Conservation (phyloP, 2,113 vertebrate genomes). For the Heloderma charlesbogerti region DNA sequence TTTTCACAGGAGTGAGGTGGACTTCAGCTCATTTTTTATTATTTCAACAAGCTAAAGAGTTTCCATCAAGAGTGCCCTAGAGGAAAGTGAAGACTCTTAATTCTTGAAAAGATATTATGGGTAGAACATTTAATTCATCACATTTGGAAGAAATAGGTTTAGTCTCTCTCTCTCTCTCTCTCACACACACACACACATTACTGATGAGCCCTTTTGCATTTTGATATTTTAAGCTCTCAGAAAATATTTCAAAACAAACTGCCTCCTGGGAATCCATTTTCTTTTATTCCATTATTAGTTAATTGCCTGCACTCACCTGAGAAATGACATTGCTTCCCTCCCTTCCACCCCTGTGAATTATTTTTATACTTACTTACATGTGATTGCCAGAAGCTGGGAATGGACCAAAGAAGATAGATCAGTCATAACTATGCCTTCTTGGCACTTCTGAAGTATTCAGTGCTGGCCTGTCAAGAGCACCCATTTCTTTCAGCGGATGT, state of each 20-base stretch:
- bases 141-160: neutral
- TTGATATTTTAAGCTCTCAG: neutral
- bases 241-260: neutral
- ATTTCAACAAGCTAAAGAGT: neutral
- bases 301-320: neutral
- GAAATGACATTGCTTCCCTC: neutral
- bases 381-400: neutral
- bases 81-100: slow-evolving; percentile 3
- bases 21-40: slow-evolving; percentile 16
- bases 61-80: slow-evolving; percentile 1
- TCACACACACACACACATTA: neutral
- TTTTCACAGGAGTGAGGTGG: neutral
- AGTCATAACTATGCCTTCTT: neutral
- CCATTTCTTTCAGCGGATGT: neutral
- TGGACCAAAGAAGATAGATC: neutral
- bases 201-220: neutral
- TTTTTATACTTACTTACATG: neutral
- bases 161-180: neutral
- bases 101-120: slow-evolving; percentile 3
- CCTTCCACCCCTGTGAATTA: neutral
- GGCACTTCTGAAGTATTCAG: neutral
- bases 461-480: neutral
- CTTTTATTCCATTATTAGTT: neutral
- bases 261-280: neutral
- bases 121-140: neutral